Percentiles rank a stretch among this genome's conserved stretches.
phyloP scores from a whole-genome alignment of 2,113 vertebrate genomes.

The Xenotilapia leptura region DNA sequence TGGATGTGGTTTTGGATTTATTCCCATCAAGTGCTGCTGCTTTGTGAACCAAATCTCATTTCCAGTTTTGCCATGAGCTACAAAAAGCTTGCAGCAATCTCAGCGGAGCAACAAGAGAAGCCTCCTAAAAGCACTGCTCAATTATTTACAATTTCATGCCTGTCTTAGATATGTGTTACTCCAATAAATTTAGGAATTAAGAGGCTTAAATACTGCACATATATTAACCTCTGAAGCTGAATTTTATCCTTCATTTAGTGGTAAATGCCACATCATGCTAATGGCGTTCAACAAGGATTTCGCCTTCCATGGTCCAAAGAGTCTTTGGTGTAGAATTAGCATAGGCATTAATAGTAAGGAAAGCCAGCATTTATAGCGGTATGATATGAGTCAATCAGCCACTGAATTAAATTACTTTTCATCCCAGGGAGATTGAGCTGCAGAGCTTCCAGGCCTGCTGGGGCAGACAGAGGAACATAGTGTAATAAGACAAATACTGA shows the following conservation, averaged over 20 bases:
- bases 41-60: constrained; percentile 58
- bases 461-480: constrained; percentile 18
- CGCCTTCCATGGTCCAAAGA: constrained; percentile 26
- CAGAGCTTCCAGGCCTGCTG: background rate
- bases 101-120: constrained; percentile 36
- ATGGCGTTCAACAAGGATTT: constrained; percentile 41
- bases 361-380: background rate
- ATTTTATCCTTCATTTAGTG: constrained; percentile 61
- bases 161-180: constrained; percentile 68
- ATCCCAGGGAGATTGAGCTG: background rate
- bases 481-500: constrained; percentile 30
- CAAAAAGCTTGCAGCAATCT: constrained; percentile 12
- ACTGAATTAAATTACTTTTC: constrained; percentile 12
- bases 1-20: constrained; percentile 3
- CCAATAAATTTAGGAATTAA: constrained; percentile 69
- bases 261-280: constrained; percentile 50
- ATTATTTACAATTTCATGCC: constrained; percentile 75
- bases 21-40: constrained; percentile 23
- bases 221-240: constrained; percentile 55
- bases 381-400: constrained; percentile 24
- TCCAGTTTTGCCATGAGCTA: constrained; percentile 61
- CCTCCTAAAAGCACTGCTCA: constrained; percentile 51
- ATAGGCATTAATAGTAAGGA: constrained; percentile 20
- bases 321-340: constrained; percentile 36
- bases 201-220: constrained; percentile 49